Evolutionary conservation across 2,888 invertebrate genomes (phyloP).

Genomic region (Amphipoea lucens): DNA sequence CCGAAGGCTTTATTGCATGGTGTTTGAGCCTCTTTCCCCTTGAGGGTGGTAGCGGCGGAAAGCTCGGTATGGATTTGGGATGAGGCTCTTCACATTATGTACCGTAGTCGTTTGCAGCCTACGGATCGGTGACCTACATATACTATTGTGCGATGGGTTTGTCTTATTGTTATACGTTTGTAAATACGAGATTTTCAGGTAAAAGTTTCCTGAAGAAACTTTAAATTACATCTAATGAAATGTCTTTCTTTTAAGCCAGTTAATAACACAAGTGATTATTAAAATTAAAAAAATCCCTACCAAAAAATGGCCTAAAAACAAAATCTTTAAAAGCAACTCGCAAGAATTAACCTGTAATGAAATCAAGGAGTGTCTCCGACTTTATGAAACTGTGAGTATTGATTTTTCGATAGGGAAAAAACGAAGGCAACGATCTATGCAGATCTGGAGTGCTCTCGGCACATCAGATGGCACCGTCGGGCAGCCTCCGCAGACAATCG

Average conservation of each 20-base stretch:
- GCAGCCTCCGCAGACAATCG: constrained; percentile 91
- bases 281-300: constrained; percentile 22
- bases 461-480: constrained; percentile 91
- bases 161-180: constrained; percentile 34
- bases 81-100: constrained; percentile 87
- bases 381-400: constrained; percentile 89
- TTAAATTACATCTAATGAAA: not conserved
- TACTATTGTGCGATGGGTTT: constrained; percentile 61
- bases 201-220: not conserved
- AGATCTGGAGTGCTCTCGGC: constrained; percentile 91
- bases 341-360: constrained; percentile 77
- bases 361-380: constrained; percentile 86
- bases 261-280: not conserved
- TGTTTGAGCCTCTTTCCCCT: constrained; percentile 89
- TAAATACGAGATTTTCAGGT: constrained; percentile 5
- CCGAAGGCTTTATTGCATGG: constrained; percentile 89
- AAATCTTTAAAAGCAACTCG: constrained; percentile 60
- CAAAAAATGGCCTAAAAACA: constrained; percentile 58
- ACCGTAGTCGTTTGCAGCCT: constrained; percentile 79
- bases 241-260: not conserved
- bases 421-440: constrained; percentile 91
- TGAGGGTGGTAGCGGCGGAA: constrained; percentile 86
- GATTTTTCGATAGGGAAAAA: constrained; percentile 91
- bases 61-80: constrained; percentile 86
- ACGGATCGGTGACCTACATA: constrained; percentile 76